Evolutionary conservation across 2,888 invertebrate species (phyloP).

Genomic region (Euzetes globulus): DNA sequence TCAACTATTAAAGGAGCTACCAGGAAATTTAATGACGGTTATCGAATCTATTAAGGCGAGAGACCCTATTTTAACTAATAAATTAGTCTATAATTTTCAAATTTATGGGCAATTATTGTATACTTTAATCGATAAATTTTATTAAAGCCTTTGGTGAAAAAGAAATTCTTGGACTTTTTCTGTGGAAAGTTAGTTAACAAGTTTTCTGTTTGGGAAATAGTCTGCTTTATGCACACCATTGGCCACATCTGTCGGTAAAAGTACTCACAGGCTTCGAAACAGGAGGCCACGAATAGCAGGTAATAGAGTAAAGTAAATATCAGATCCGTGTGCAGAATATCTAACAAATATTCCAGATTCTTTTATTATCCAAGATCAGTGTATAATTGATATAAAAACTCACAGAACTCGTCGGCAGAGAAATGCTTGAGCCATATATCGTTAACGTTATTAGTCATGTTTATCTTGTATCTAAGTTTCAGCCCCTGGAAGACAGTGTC

Average conservation of each 20-base stretch:
- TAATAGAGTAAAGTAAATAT: conserved; percentile 65
- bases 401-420: conserved; percentile 91
- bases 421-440: conserved; percentile 82
- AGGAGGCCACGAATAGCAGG: conserved; percentile 62
- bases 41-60: no score
- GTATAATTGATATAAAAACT: conserved; percentile 47
- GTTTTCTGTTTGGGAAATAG: no score
- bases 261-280: conserved; percentile 58
- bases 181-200: no score
- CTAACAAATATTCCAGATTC: conserved; percentile 57
- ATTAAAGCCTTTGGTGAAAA: no score
- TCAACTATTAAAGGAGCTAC: no score
- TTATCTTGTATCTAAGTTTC: conserved; percentile 66
- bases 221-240: background rate
- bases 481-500: conserved; percentile 56
- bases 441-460: conserved; percentile 79
- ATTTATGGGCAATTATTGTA: no score
- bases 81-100: no score
- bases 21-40: no score
- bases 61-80: no score
- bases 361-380: background rate
- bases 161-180: no score
- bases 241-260: background rate
- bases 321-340: conserved; percentile 73
- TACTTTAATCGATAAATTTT: no score